Evolutionary conservation across 2,797 vertebrate species (phyloP), one percentile per base, ranked within the genome.

Genomic region (Sebastiscus albofasciatus): DNA sequence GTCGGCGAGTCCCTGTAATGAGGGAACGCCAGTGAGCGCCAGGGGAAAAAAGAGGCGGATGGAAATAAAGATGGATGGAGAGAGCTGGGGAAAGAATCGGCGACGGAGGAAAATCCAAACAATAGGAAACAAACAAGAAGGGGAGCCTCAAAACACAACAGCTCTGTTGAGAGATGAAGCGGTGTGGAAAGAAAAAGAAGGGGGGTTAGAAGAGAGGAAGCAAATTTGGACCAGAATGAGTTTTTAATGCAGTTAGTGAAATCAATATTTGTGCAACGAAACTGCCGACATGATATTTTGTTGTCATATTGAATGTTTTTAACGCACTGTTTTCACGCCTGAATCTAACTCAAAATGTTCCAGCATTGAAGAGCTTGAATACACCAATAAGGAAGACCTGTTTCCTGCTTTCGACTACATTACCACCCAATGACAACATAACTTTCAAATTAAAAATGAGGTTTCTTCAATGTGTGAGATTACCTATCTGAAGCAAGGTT

Each of bases 101-200:
- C 62, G 68, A 89, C 34, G 46, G 79, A 91, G 91, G 77, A 89
- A 91, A 92, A 89, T 82, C 84, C 79, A 88, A 93, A 93, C 87
- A 92, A 85, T 83, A 60, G 84, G 79, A 87, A 92, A 91, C 82
- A 91, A 93, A 91, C 83, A 90, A 72, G 79, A 79, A 73, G 60
- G 60, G 75, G 10, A 81, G 72, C 58, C 67, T 84, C 55, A 52
- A 78, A 90, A 90, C 86, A 82, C 74, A 86, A 31, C 73, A 62
- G 72, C 81, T 77, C 79, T 73, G 61, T 52, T 87, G 76, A 86
- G 79, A 83, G 73, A 89, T 10, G 26, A 68, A 82, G 71, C 74
- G 68, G 4, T 49, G 65, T 36, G 16, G 39, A 49, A n/a, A 42
- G 14, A n/a, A 69, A 61, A 6, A 34, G n/a, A 62, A 22, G 11